Evolutionary conservation across 1,140 invertebrate genomes (phyloP), one percentile per base, ranked within the genome.

Genomic region (Drosophila equinoxialis): DNA sequence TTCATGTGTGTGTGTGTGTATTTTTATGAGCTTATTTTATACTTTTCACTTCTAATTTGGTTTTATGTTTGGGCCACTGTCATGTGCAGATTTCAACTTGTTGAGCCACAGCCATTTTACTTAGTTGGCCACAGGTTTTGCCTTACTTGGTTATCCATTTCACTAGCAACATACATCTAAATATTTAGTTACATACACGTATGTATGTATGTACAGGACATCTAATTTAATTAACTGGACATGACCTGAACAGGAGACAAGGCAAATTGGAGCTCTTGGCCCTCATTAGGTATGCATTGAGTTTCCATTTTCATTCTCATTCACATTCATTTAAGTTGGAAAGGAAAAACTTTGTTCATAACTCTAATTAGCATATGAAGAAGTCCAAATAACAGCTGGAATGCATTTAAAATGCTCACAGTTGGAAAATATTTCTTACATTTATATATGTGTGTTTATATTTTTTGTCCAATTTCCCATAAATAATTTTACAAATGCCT

Each of bases 11-110:
- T 39, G 23, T 81, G 66, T 66, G 63, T 74, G 75, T 73, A 74
- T 80, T 81, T 83, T 87, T 65, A 87, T 89, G 77, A 87, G 84
- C 70, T 89, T 90, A 89, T 89, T 89, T 81, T 77, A 89, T 90
- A 79, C 75, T 78, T 83, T 84, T 84, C 77, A 62, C 73, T 84
- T 84, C 64, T 83, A 80, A 80, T 87, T 87, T 81, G 73, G 59
- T 68, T 68, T 65, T 65, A 65, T 64, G 8, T 11, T 51, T 30
- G 20, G 45, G 67, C 55, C 68, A 68, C 59, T 87, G 82, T 72
- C 73, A 71, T 74, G 70, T 74, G 63, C 83, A 89, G 84, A 87
- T 87, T 87, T 71, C 73, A 73, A 87, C 83, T 87, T 87, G 83
- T 87, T 89, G 83, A 87, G 69, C 74, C 68, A 57, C 42, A 51